Conservation (phyloP, 2,797 vertebrate genomes). For the Hirundo rustica region DNA sequence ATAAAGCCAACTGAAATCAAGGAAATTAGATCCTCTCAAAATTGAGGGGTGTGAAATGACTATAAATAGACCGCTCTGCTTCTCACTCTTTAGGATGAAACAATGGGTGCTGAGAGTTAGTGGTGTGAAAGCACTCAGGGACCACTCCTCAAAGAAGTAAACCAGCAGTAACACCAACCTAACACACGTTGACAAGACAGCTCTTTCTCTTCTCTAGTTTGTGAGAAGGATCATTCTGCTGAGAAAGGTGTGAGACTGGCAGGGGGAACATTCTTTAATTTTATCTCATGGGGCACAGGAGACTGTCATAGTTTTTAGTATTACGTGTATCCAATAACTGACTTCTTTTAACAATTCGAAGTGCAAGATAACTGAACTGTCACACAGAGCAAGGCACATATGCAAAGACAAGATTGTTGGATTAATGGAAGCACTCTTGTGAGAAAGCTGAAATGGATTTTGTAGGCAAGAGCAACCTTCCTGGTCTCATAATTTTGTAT, state of each 20-base stretch:
- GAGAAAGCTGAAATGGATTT: neutral
- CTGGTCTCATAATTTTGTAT: neutral
- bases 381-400: neutral
- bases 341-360: neutral
- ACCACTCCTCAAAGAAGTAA: neutral
- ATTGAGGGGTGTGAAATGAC: neutral
- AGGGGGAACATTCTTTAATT: neutral
- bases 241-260: accelerated
- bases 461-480: neutral
- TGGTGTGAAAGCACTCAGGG: neutral
- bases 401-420: neutral
- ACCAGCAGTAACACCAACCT: neutral
- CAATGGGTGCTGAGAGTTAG: neutral
- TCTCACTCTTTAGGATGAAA: neutral
- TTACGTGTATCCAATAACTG: neutral
- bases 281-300: neutral
- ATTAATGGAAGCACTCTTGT: neutral
- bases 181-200: neutral
- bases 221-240: neutral
- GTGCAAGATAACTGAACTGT: neutral
- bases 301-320: neutral
- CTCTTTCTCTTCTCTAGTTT: neutral
- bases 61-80: neutral
- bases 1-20: neutral
- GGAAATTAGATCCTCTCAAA: neutral